Evolutionary conservation across 2,797 vertebrate genomes (phyloP).

Genomic region (Danio albolineatus): DNA sequence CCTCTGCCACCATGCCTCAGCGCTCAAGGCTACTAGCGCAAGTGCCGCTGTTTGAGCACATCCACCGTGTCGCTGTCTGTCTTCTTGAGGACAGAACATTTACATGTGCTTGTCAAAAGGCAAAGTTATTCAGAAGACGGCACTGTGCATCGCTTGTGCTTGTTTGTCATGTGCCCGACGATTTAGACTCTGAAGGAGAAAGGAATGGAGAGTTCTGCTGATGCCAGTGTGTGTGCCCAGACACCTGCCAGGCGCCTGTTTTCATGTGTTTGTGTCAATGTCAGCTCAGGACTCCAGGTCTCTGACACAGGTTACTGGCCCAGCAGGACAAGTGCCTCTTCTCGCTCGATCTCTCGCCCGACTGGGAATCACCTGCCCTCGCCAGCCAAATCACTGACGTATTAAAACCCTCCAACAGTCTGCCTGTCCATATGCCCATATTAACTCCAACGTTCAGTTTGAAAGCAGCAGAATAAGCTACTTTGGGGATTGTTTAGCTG

Average conservation of each 20-base stretch:
- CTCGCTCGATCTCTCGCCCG: slow-evolving; percentile 55
- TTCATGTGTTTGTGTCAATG: slow-evolving; percentile 49
- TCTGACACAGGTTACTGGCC: slow-evolving; percentile 60
- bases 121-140: slow-evolving; percentile 14
- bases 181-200: slow-evolving; percentile 55
- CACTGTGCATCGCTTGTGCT: slow-evolving; percentile 14
- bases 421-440: slow-evolving; percentile 68
- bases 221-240: slow-evolving; percentile 55
- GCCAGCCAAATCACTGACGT: slow-evolving; percentile 66
- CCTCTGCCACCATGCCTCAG: slow-evolving; percentile 67
- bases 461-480: slow-evolving; percentile 33
- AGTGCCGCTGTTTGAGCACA: slow-evolving; percentile 69
- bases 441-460: slow-evolving; percentile 51
- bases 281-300: slow-evolving; percentile 55
- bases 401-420: slow-evolving; percentile 61
- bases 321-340: slow-evolving; percentile 54
- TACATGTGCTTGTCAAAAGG: slow-evolving; percentile 31
- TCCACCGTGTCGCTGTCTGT: slow-evolving; percentile 42
- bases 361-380: slow-evolving; percentile 67
- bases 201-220: slow-evolving; percentile 56
- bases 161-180: slow-evolving; percentile 45
- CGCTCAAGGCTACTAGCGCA: slow-evolving; percentile 67
- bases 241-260: slow-evolving; percentile 44
- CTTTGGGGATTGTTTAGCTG: slow-evolving; percentile 39
- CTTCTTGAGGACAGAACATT: slow-evolving; percentile 8